Base-by-base conservation (phyloP, 2,113 vertebrate genomes). In the Ammodytes dubius region DNA sequence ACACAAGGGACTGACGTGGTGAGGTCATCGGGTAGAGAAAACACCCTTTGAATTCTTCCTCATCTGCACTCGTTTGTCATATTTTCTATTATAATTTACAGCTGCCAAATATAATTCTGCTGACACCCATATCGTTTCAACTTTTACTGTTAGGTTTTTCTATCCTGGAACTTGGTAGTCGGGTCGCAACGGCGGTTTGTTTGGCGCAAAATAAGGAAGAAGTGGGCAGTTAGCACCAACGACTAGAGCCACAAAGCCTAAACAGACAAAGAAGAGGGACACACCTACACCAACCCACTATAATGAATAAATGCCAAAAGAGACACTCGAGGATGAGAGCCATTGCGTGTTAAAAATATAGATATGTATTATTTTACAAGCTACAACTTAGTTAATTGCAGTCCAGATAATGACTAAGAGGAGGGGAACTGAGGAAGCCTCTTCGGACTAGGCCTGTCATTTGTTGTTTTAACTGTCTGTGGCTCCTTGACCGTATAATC, bases 11-110 rank as follows among this genome's bases (percentile, higher is more conserved):
- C 19, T 37, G 52, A 8, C 71, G 58, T 4, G 39, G 10, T 86
- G 78, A 81, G 78, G 64, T 85, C 83, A 89, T 47, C 17, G 66
- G 57, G 75, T 82, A 83, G 70, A 71, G 49, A 80, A 49, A 81
- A 60, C 42, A 71, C 40, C 52, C 8, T 19, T 60, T 58, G 11
- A 50, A 7, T 39, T 50, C 47, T 37, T 17, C 19, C 49, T 47
- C 27, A 43, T 67, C 56, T 65, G 40, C 11, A 1, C 7, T 58
- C 46, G 71, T 59, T 58, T 59, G 4, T 17, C 13, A 10, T 39
- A n/a, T 2, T 7, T 40, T 61, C 15, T n/a, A 43, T 9, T 12
- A 43, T 43, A 11, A 45, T 49, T 64, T 15, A 4, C 57, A 13
- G 37, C 43, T 27, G 54, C 4, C 1, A 7, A 27, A 27, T 27